Percentiles rank a stretch among this genome's conserved stretches.
Conservation (phyloP, 2,797 vertebrate genomes). For the Gallinago solitaria region DNA sequence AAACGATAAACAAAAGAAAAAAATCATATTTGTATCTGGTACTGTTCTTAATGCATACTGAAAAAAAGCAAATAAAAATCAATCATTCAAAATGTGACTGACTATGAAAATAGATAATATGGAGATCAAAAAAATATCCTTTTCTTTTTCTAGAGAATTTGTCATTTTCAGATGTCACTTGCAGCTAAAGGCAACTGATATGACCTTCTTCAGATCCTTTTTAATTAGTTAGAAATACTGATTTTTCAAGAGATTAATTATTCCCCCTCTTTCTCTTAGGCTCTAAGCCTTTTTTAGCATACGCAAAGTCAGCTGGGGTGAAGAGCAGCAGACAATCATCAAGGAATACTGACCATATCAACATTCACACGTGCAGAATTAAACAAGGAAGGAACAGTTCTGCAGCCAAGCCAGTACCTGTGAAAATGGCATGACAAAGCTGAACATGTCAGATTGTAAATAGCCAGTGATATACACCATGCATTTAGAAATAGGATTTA, state of each 20-base stretch:
- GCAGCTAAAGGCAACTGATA: not conserved
- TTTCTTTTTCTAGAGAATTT: not conserved
- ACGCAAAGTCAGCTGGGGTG: not conserved
- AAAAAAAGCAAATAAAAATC: not conserved
- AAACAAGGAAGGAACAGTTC: not conserved
- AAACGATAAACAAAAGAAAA: not conserved
- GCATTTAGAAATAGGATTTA: not conserved
- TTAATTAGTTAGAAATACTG: not conserved
- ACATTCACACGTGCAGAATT: not conserved
- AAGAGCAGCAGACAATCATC: not conserved
- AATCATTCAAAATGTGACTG: not conserved
- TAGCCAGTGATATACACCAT: not conserved
- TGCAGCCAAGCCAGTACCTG: not conserved
- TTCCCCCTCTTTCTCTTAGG: not conserved
- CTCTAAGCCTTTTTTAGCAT: not conserved
- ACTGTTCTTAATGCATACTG: not conserved
- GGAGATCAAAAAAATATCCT: not conserved
- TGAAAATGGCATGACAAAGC: not conserved
- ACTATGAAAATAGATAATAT: not conserved
- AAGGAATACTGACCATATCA: not conserved
- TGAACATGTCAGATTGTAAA: not conserved
- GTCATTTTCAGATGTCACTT: not conserved
- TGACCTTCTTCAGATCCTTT: not conserved
- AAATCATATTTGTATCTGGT: not conserved
- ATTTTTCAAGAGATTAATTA: not conserved